Percentiles rank a stretch among this genome's conserved stretches.
Evolutionary conservation across 2,797 vertebrate genomes (phyloP).

Genomic region (Melanotaenia pygmaea): DNA sequence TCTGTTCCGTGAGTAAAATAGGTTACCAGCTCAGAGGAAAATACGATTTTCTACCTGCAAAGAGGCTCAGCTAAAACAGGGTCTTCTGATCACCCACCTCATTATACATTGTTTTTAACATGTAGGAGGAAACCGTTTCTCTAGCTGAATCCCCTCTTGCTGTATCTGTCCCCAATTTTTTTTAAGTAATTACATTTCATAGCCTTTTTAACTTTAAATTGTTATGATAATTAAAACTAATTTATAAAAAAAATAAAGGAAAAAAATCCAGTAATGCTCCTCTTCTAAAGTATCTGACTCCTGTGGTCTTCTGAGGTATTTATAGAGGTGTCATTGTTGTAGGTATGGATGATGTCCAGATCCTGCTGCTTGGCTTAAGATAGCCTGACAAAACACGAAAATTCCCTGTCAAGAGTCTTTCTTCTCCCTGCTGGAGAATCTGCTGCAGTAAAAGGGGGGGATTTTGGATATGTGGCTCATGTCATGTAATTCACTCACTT

Average conservation of each 20-base stretch:
- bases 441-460: constrained; percentile 36
- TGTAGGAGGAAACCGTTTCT: constrained; percentile 59
- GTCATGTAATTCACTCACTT: constrained; percentile 44
- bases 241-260: constrained; percentile 10
- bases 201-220: constrained; percentile 9
- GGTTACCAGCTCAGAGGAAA: constrained; percentile 65
- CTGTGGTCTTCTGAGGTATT: constrained; percentile 60
- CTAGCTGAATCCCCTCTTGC: constrained; percentile 34
- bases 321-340: constrained; percentile 72
- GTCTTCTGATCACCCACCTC: constrained; percentile 63
- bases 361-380: constrained; percentile 72
- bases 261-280: constrained; percentile 16
- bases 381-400: constrained; percentile 72
- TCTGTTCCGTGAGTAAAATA: constrained; percentile 64
- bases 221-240: constrained; percentile 26
- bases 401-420: constrained; percentile 72
- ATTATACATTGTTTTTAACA: constrained; percentile 50
- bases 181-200: constrained; percentile 25
- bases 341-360: constrained; percentile 74
- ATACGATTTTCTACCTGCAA: constrained; percentile 67
- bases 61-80: constrained; percentile 56
- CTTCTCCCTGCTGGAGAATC: constrained; percentile 65
- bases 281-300: constrained; percentile 36
- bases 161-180: constrained; percentile 21
- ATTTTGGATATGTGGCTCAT: constrained; percentile 27